Base-by-base conservation (phyloP, 1,140 invertebrate species). In the Globodera rostochiensis region DNA sequence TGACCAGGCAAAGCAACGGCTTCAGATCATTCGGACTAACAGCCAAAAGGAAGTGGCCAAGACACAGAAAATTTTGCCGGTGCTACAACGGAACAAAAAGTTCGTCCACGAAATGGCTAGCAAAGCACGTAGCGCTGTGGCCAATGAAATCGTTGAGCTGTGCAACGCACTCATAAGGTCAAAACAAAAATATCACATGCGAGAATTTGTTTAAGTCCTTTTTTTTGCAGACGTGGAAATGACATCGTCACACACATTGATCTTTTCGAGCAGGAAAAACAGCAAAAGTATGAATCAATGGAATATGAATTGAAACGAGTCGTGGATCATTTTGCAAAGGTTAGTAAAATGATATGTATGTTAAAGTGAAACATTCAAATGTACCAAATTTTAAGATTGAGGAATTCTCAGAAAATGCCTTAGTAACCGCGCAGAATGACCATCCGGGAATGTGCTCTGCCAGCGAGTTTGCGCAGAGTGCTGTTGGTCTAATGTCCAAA, bases 381-480 rank as follows among this genome's bases (percentile, higher is more conserved):
- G n/a, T n/a, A 75, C 49, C 25, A 46, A n/a, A 36, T 78, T 66
- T 78, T 46, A 49, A 78, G 76, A 78, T 78, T 67, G 76, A 67
- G 49, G 47, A 49, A 21, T 78, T 78, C n/a, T 69, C 76, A 36
- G 64, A 78, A 47, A 69, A 36, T 69, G 76, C 25, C 6, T 47
- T 78, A 36, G 66, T 78, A 15, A 78, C 76, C 4, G 64, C 46
- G 3, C 76, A 78, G 21, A 53, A 69, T 36, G 76, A 78, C 25
- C 76, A 78, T n/a, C 76, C 76, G 1, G 76, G 76, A 9, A 78
- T 78, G 76, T 78, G 49, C 46, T 78, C 76, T 47, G 76, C 76
- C 49, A 69, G 64, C 50, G 70, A 69, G 25, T 78, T 78, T 78
- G 64, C 60, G 13, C 76, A 78, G 21, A 47, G 64, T 67, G 13